A percentile compares a stretch with the other conserved stretches of the same genome.
phyloP scores from a whole-genome alignment of 2,113 vertebrate species.

The Trematomus loennbergii region DNA sequence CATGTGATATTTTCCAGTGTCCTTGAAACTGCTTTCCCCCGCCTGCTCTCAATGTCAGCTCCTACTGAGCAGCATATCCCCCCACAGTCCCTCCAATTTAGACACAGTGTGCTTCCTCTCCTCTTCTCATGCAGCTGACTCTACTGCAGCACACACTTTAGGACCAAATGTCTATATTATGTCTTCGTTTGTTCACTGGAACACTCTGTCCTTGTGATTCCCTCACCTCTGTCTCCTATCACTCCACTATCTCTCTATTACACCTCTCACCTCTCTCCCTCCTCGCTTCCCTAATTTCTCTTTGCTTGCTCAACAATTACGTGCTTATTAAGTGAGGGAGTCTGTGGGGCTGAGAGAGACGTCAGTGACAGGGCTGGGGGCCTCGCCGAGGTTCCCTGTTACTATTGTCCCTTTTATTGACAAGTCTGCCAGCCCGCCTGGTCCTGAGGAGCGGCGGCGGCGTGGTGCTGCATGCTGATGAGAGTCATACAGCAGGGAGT shows the following conservation, averaged over 20 bases:
- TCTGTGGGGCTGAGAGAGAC: constrained; percentile 53
- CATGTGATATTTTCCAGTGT: constrained; percentile 71
- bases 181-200: constrained; percentile 35
- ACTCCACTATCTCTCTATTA: constrained; percentile 18
- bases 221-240: constrained; percentile 12
- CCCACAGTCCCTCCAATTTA: constrained; percentile 33
- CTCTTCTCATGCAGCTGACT: neutral
- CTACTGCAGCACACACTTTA: constrained; percentile 16
- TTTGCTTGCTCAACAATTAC: constrained; percentile 73
- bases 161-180: constrained; percentile 52
- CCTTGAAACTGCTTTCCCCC: constrained; percentile 65
- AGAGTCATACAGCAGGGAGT: constrained; percentile 57
- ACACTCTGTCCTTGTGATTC: constrained; percentile 40
- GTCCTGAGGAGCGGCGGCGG: constrained; percentile 55
- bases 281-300: constrained; percentile 38
- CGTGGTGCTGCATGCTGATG: constrained; percentile 74
- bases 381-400: constrained; percentile 48
- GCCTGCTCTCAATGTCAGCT: constrained; percentile 63
- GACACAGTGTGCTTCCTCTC: constrained; percentile 17
- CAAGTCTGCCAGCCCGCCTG: constrained; percentile 57
- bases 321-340: constrained; percentile 60
- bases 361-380: constrained; percentile 59
- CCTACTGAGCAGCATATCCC: constrained; percentile 30
- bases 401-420: constrained; percentile 68
- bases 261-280: constrained; percentile 31